Evolutionary conservation across 2,888 invertebrate species (phyloP).

Genomic region (Oxyscelio sp.): DNA sequence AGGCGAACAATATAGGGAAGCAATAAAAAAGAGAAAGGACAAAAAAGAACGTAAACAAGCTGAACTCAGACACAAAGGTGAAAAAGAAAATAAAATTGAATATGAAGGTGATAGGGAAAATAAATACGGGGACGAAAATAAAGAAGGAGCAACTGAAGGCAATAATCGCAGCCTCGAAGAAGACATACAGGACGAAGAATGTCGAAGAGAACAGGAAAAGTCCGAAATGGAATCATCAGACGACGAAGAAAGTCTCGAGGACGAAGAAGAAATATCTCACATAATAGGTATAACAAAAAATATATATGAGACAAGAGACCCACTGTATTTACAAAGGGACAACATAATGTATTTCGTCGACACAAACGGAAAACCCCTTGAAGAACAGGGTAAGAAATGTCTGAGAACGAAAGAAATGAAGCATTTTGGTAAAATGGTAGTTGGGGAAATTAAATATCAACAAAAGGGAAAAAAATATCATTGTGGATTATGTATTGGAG

Average conservation of each 20-base stretch:
- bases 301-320: conserved; percentile 4
- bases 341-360: background rate
- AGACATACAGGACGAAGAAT: no score
- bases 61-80: no score
- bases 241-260: background rate
- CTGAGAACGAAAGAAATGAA: background rate
- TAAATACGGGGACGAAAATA: no score
- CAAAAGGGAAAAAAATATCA: background rate
- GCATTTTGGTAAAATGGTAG: background rate
- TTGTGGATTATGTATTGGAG: background rate
- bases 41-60: background rate
- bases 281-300: background rate
- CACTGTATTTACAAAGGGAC: background rate
- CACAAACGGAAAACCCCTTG: background rate
- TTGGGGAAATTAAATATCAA: background rate
- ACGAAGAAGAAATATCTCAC: background rate
- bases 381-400: background rate
- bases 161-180: no score
- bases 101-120: no score
- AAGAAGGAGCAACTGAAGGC: no score
- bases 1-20: background rate
- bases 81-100: no score
- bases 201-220: no score
- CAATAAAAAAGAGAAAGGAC: background rate
- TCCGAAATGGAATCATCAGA: no score